Conservation (phyloP, 2,797 vertebrate species). For the Propithecus perrieri region DNA sequence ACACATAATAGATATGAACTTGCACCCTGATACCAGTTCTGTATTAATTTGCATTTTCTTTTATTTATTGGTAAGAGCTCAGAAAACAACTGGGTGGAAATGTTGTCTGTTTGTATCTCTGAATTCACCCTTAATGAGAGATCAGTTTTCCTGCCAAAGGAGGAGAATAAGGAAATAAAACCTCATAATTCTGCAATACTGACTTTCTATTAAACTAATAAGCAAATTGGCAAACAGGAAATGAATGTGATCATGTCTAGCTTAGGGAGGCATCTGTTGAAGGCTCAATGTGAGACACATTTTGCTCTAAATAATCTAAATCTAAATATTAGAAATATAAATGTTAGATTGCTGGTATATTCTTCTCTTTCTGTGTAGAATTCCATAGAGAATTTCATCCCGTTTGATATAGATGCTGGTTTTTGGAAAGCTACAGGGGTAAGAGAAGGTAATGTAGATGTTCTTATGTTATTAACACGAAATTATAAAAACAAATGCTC, state of each 20-base stretch:
- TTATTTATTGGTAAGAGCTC: slow-evolving; percentile 37
- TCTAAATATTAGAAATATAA: slow-evolving; percentile 35
- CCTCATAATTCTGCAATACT: slow-evolving; percentile 3
- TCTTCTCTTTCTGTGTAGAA: not conserved
- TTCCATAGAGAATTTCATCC: not conserved
- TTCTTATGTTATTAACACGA: not conserved
- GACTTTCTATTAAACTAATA: slow-evolving; percentile 39
- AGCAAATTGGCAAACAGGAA: slow-evolving; percentile 29
- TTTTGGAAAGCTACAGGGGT: not conserved
- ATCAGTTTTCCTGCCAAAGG: slow-evolving; percentile 35
- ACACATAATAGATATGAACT: slow-evolving; percentile 36
- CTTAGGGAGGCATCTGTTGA: not conserved
- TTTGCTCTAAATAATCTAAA: not conserved
- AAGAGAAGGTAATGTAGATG: not conserved
- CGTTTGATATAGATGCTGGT: not conserved
- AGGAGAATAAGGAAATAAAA: slow-evolving; percentile 37
- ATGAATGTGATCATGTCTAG: not conserved
- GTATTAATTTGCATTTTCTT: slow-evolving; percentile 21
- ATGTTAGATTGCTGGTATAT: not conserved
- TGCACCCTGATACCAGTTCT: not conserved
- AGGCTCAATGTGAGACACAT: not conserved
- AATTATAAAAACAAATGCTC: not conserved
- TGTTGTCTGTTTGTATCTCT: slow-evolving; percentile 9
- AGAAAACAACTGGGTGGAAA: slow-evolving; percentile 32
- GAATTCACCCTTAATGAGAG: slow-evolving; percentile 33